A percentile compares a stretch with the other conserved stretches of the same genome.
These are phyloP conservation scores for Agrilus mali DNA, from an alignment of 2,888 invertebrate species.

Conservation along the genomic window DNA sequence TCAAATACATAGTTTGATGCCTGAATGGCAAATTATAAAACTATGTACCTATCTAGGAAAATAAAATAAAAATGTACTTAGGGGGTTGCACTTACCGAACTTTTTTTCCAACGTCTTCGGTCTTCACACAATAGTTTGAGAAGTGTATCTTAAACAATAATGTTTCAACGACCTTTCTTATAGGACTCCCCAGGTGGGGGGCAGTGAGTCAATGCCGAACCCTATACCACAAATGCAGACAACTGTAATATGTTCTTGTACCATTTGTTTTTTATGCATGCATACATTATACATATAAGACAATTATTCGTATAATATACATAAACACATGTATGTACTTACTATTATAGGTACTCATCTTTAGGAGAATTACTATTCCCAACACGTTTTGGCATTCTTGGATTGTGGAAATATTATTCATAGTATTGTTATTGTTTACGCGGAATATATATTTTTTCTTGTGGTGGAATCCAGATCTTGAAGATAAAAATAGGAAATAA, in stretches of 20 bases:
- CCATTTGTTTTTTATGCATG: slow-evolving; percentile 7
- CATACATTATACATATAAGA: slow-evolving; percentile 1
- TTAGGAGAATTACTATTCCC: slow-evolving; percentile 10
- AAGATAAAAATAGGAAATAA: no score
- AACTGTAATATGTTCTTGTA: no score
- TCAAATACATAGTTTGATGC: no score
- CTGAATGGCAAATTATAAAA: no score
- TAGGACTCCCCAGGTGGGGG: slow-evolving; percentile 27
- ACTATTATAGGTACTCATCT: slow-evolving; percentile 1
- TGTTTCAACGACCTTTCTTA: slow-evolving; percentile 30
- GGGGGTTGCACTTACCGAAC: not conserved
- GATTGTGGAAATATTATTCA: slow-evolving; percentile 8
- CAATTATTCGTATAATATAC: no score
- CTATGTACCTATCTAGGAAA: no score
- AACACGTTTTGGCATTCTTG: slow-evolving; percentile 11
- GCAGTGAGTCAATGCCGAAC: slow-evolving; percentile 24
- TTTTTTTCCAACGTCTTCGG: not conserved
- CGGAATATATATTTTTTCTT: no score
- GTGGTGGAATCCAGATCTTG: no score
- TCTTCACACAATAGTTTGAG: slow-evolving; percentile 5
- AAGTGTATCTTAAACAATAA: slow-evolving; percentile 17
- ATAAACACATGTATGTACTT: no score
- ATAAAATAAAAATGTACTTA: no score
- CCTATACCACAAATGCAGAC: slow-evolving; percentile 12
- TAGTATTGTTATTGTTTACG: no score